Evolutionary conservation across 2,113 vertebrate genomes (phyloP).

Genomic region (Leptosomus discolor): DNA sequence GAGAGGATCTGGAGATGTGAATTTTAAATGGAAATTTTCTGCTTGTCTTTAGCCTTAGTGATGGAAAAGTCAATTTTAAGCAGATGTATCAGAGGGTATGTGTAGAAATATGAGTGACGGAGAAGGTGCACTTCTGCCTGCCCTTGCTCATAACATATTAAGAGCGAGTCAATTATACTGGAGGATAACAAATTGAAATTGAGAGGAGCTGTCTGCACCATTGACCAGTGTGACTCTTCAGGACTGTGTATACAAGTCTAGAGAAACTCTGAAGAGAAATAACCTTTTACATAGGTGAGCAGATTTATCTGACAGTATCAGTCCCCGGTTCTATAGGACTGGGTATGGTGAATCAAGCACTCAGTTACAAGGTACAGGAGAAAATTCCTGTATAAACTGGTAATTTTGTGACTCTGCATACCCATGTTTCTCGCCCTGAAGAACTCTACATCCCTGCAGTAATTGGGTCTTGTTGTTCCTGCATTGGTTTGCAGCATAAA

Average conservation of each 20-base stretch:
- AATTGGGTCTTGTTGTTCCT: not conserved
- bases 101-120: not conserved
- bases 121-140: not conserved
- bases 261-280: not conserved
- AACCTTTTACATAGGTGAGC: not conserved
- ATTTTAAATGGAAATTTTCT: not conserved
- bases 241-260: not conserved
- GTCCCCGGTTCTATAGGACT: not conserved
- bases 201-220: not conserved
- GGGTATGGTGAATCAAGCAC: not conserved
- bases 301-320: not conserved
- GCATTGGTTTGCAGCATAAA: not conserved
- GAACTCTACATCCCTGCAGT: not conserved
- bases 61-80: not conserved
- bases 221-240: not conserved
- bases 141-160: not conserved
- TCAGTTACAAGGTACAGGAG: not conserved
- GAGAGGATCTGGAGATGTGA: not conserved
- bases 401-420: not conserved
- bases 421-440: not conserved
- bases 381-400: not conserved
- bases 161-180: not conserved
- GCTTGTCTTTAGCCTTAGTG: not conserved
- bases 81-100: not conserved
- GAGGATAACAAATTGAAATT: constrained; percentile 24